phyloP scores from a whole-genome alignment of 1,140 invertebrate genomes.

The Belonocnema kinseyi region DNA sequence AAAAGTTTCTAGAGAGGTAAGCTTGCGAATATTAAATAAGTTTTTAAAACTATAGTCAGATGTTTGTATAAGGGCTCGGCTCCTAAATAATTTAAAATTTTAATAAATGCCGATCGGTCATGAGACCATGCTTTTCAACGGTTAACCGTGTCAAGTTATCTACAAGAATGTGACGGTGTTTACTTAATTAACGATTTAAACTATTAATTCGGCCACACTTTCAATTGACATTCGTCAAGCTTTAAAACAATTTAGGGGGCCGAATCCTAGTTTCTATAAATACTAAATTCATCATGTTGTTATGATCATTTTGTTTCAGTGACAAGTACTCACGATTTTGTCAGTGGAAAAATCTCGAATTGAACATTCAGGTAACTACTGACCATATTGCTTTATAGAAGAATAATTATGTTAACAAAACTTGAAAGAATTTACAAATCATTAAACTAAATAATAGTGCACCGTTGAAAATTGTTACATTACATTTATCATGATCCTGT shows the following conservation, averaged over 20 bases:
- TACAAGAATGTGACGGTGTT: conserved; percentile 5
- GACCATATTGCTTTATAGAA: not conserved
- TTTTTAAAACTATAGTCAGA: not conserved
- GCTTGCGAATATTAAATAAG: conserved; percentile 38
- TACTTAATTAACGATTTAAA: too few relatives aligned
- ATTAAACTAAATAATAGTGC: too few relatives aligned
- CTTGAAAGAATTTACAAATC: too few relatives aligned
- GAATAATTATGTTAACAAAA: too few relatives aligned
- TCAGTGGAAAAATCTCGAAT: conserved; percentile 99
- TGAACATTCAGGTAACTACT: conserved; percentile 95
- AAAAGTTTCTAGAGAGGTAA: conserved; percentile 98
- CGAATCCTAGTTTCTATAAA: conserved; percentile 30
- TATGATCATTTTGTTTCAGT: conserved; percentile 79
- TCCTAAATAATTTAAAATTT: conserved; percentile 3
- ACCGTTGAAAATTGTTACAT: not conserved
- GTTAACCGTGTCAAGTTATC: conserved; percentile 37
- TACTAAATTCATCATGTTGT: conserved; percentile 16
- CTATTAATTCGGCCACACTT: too few relatives aligned
- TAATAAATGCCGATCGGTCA: too few relatives aligned
- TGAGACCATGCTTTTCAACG: too few relatives aligned
- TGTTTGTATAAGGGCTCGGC: not conserved
- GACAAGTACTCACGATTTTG: conserved; percentile 99
- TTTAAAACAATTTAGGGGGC: too few relatives aligned
- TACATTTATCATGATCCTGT: conserved; percentile 14
- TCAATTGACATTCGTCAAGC: too few relatives aligned